Evolutionary conservation across 2,113 vertebrate genomes (phyloP).

Genomic region (Tichodroma muraria): DNA sequence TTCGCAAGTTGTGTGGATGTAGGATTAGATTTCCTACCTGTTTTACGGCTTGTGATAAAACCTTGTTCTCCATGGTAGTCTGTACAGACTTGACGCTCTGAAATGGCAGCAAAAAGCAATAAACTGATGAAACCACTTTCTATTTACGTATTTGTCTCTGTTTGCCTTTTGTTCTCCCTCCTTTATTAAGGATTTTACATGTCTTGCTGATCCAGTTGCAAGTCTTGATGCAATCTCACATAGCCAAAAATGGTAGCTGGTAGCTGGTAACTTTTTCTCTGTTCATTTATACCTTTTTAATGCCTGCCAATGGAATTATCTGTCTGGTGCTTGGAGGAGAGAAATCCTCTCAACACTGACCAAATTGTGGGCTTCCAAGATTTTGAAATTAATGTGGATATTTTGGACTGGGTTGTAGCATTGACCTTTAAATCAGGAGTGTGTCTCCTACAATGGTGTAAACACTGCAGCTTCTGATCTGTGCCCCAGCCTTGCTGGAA

Average conservation of each 20-base stretch:
- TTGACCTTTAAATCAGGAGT: not conserved
- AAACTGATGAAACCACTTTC: slow-evolving; percentile 36
- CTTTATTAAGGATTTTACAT: not conserved
- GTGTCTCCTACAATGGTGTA: not conserved
- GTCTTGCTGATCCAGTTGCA: not conserved
- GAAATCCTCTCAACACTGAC: not conserved
- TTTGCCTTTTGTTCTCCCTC: not conserved
- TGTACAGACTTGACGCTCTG: not conserved
- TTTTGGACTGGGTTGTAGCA: not conserved
- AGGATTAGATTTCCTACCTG: not conserved
- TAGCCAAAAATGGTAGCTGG: not conserved
- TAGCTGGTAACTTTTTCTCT: not conserved
- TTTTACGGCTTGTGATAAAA: not conserved
- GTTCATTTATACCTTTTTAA: not conserved
- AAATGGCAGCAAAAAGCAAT: slow-evolving; percentile 30
- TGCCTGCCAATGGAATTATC: not conserved
- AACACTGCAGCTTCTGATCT: not conserved
- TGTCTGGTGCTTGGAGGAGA: not conserved
- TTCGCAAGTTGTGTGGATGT: not conserved
- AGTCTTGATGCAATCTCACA: not conserved
- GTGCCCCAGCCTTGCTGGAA: not conserved
- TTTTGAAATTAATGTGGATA: not conserved
- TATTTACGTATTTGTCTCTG: not conserved
- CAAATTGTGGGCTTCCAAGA: not conserved
- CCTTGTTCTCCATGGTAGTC: not conserved